Evolutionary conservation across 1,140 invertebrate species (phyloP), one percentile per base, ranked within the genome.

Genomic region (Dryas iulia): DNA sequence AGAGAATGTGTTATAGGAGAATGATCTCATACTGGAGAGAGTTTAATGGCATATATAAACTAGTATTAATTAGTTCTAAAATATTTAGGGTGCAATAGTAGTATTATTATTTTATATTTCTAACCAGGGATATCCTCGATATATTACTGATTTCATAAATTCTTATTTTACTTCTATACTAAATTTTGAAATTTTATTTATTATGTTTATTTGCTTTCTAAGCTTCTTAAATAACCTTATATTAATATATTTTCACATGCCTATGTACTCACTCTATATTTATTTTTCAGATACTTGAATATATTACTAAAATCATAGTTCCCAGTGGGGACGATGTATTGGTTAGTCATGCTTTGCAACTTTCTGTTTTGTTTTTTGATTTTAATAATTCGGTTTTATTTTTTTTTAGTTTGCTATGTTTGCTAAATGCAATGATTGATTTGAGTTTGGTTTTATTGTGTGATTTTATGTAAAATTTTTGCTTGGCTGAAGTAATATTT

Each of bases 231-330:
- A n/a, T 39, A 39, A 39, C 35, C 4, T 7, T 21, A 10, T 47
- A 47, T 7, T 47, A 0, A 18, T 21, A 10, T 47, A 47, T 7
- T 47, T 0, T 47, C 14, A 47, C 18, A 47, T 21, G 39, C 39
- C 39, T 56, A 56, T 56, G 25, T 25, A n/a, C 25, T 56, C 53
- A 56, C 21, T 26, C 11, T 56, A 25, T 69, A 72, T 81, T 86
- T 86, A 73, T 78, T 79, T 85, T 91, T 84, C 89, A 91, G 89
- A 89, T 91, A 78, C 71, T 91, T 67, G 79, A 83, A 76, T 91
- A 86, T 82, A 74, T 89, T 66, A 89, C 77, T 79, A 84, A 86
- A 76, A 82, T 81, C 33, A 80, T 89, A 74, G 81, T 87, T 76
- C 71, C 83, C 76, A 78, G 72, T 56, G 79, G 77, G 76, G 82